Percentiles rank a stretch among this genome's conserved stretches.
Evolutionary conservation across 2,113 vertebrate genomes (phyloP).

Genomic region (Sterna hirundo): DNA sequence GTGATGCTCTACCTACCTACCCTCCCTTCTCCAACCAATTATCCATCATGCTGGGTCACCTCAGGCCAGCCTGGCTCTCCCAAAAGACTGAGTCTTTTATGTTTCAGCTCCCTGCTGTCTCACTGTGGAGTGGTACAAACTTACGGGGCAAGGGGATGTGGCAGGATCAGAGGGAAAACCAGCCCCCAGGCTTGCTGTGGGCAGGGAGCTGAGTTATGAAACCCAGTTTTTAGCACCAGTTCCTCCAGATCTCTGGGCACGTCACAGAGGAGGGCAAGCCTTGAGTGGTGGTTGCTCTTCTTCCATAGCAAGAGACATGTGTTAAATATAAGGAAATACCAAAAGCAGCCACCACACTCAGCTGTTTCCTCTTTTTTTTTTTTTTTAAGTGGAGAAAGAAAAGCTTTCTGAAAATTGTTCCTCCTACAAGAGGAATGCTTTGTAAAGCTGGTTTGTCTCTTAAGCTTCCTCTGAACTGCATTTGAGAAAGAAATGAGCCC

Average conservation of each 20-base stretch:
- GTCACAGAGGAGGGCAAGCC: not conserved
- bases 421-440: slow-evolving; percentile 1
- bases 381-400: not conserved
- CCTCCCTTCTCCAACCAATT: not conserved
- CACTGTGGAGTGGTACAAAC: not conserved
- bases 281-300: not conserved
- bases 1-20: not conserved
- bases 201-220: not conserved
- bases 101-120: not conserved
- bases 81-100: not conserved
- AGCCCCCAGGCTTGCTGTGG: not conserved
- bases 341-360: not conserved
- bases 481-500: slow-evolving; percentile 28
- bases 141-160: not conserved
- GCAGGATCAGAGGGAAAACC: not conserved
- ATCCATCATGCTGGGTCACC: not conserved
- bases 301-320: not conserved
- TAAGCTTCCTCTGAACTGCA: not conserved
- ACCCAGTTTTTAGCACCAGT: not conserved
- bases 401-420: not conserved
- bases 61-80: not conserved
- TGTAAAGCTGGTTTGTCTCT: slow-evolving; percentile 7
- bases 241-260: not conserved
- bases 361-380: not conserved
- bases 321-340: slow-evolving; percentile 12